Evolutionary conservation across 2,888 invertebrate genomes (phyloP).

Genomic region (Tetrapedia diversipes): DNA sequence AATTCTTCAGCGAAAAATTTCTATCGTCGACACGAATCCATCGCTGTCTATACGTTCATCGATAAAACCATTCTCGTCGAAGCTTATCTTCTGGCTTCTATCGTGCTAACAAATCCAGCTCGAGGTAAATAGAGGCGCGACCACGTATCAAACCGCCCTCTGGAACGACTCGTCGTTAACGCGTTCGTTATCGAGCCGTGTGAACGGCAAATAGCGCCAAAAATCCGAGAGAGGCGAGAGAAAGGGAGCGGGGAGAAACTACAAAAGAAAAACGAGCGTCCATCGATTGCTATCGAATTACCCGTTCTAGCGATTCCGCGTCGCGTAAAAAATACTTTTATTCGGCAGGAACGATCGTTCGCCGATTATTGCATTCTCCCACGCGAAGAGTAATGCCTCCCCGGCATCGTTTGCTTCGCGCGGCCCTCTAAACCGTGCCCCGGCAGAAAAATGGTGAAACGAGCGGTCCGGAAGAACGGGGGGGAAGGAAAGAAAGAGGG

Average conservation of each 20-base stretch:
- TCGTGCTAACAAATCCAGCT: not conserved
- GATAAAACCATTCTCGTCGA: not conserved
- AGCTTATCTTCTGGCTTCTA: not conserved
- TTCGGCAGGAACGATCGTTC: slow-evolving; percentile 37
- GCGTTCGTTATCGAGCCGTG: slow-evolving; percentile 4
- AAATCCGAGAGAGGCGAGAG: not conserved
- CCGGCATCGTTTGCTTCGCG: slow-evolving; percentile 59
- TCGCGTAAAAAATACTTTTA: slow-evolving; percentile 49
- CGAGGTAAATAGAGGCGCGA: not conserved
- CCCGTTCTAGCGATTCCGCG: slow-evolving; percentile 38
- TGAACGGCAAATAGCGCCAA: not conserved
- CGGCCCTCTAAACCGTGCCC: slow-evolving; percentile 55
- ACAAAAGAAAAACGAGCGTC: slow-evolving; percentile 42
- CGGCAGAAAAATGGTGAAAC: slow-evolving; percentile 61
- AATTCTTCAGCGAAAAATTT: no score
- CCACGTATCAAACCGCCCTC: not conserved
- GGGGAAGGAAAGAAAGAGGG: not conserved
- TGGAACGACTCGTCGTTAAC: not conserved
- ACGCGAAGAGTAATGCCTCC: slow-evolving; percentile 58
- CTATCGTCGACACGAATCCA: no score
- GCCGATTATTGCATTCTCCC: slow-evolving; percentile 56
- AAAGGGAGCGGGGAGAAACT: not conserved
- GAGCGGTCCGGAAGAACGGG: slow-evolving; percentile 25
- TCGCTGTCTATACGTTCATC: not conserved
- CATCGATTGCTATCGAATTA: slow-evolving; percentile 56